Conservation (phyloP, 2,888 invertebrate species). For the Macroteleia sp. region DNA sequence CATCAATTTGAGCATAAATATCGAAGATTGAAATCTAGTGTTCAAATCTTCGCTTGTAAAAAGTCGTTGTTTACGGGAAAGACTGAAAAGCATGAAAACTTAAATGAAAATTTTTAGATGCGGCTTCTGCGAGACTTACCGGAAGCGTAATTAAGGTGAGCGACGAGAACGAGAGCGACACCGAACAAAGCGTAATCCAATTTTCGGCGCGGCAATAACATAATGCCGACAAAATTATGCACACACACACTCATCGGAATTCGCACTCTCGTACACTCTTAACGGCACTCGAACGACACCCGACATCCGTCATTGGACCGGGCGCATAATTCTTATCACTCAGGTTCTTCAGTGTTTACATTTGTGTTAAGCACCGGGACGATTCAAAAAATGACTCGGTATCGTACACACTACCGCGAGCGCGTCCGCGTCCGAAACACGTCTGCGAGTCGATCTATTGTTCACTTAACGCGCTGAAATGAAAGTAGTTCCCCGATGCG, state of each 20-base stretch:
- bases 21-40: too few relatives aligned
- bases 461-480: slow-evolving; percentile 83
- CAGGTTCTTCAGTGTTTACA: slow-evolving; percentile 70
- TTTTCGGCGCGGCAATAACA: slow-evolving; percentile 78
- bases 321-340: slow-evolving; percentile 68
- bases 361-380: slow-evolving; percentile 68
- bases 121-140: slow-evolving; percentile 69
- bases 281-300: slow-evolving; percentile 61
- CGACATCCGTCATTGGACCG: slow-evolving; percentile 70
- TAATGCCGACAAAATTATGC: slow-evolving; percentile 77
- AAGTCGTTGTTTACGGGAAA: too few relatives aligned
- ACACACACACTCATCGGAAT: slow-evolving; percentile 81
- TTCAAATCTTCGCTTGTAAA: too few relatives aligned
- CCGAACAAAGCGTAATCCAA: slow-evolving; percentile 79
- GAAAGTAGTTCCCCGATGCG: slow-evolving; percentile 83
- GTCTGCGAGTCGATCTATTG: slow-evolving; percentile 82
- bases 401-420: slow-evolving; percentile 79
- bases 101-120: too few relatives aligned
- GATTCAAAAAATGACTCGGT: slow-evolving; percentile 70
- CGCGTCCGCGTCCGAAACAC: slow-evolving; percentile 83
- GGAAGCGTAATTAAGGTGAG: slow-evolving; percentile 64
- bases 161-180: slow-evolving; percentile 67
- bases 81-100: too few relatives aligned
- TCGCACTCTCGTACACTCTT: slow-evolving; percentile 75
- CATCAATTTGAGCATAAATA: too few relatives aligned